Evolutionary conservation across 2,113 vertebrate genomes (phyloP), one percentile per base, ranked within the genome.

Genomic region (Heliornis fulica): DNA sequence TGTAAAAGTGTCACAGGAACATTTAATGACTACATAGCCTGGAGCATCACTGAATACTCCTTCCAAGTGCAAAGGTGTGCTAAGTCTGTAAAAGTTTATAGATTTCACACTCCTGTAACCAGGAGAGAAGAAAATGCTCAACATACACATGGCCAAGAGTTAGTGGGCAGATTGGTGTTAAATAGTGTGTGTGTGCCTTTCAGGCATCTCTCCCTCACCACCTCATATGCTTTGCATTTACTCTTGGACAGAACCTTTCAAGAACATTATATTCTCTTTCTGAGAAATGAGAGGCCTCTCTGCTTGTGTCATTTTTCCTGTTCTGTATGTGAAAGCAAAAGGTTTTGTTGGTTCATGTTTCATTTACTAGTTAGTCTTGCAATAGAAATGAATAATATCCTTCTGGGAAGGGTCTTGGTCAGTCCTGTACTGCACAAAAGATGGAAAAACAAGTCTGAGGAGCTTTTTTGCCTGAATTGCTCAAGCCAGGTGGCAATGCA

Each of bases 211-310:
- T 29, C 31, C n/a, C 28, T 79, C 53, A 28, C 26, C 28, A 61
- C 10, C 15, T 9, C 78, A 80, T 53, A 20, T 94, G 89, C 43
- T 97, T 93, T 92, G 31, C 54, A 84, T 94, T 97, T 83, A 50
- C 9, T 88, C 32, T 89, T 89, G 74, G 40, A 26, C 20, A 71
- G 18, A 43, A 29, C 50, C 38, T 50, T 45, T 1, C 4, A 48
- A 77, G 48, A 74, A 89, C 89, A 85, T 57, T 4, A 26, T 45
- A 43, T 69, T 91, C 60, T 65, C 25, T 48, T 91, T 48, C 32
- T 29, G 9, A 46, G 65, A 31, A 84, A 78, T 11, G 34, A 77
- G 26, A 78, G 69, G 15, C 48, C 54, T 71, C 28, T 59, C 46
- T 22, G 43, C 1, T 5, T 71, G n/a, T 28, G 28, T 36, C 40